A percentile compares a stretch with the other conserved stretches of the same genome.
Conservation (phyloP, 2,888 invertebrate species). For the Dryobotodes eremita region DNA sequence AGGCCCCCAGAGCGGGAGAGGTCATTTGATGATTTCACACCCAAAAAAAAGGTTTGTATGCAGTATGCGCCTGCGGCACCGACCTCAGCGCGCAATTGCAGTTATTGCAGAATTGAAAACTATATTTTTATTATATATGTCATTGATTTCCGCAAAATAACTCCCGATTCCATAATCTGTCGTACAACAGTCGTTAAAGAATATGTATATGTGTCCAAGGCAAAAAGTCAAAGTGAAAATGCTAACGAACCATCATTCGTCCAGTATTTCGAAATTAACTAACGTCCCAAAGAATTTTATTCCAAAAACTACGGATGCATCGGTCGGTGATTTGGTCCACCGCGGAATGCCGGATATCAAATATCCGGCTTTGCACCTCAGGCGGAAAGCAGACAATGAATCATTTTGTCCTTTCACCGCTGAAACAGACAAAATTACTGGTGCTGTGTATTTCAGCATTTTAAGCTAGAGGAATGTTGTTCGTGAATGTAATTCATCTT, state of each 20-base stretch:
- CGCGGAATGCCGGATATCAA: conserved; percentile 12
- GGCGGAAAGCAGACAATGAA: neutral
- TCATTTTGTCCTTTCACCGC: neutral
- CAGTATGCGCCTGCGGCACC: neutral
- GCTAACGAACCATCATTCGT: neutral
- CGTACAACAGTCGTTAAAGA: no score
- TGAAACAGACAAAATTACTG: neutral
- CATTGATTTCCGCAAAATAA: neutral
- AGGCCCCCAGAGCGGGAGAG: no score
- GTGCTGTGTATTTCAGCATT: neutral
- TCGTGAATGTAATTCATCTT: neutral
- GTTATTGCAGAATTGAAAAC: neutral
- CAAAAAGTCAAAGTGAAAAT: no score
- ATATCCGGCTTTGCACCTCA: conserved; percentile 30
- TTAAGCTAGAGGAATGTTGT: neutral
- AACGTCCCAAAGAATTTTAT: neutral
- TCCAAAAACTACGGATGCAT: neutral
- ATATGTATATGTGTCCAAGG: no score
- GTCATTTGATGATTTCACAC: no score
- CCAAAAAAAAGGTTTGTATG: neutral
- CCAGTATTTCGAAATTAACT: neutral
- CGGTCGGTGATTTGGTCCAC: conserved; percentile 3
- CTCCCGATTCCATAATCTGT: neutral
- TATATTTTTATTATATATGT: neutral
- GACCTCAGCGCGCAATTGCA: neutral